Evolutionary conservation across 2,888 invertebrate species (phyloP).

Genomic region (Heliconius cydno): DNA sequence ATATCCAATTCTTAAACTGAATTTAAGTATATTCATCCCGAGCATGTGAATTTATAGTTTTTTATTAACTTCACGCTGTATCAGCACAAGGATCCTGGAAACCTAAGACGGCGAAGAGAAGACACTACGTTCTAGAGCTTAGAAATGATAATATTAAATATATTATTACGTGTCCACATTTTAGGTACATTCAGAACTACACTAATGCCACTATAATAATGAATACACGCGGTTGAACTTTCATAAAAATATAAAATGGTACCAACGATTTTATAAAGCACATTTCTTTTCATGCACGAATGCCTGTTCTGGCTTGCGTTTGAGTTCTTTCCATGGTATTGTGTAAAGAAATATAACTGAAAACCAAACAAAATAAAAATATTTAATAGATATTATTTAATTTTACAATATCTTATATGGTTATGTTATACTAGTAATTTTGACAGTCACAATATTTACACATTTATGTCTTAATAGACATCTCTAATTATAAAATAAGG

Average conservation of each 20-base stretch:
- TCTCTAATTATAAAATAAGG: not conserved
- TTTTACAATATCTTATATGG: not conserved
- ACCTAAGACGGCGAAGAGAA: no score
- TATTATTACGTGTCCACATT: no score
- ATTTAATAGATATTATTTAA: not conserved
- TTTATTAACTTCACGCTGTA: no score
- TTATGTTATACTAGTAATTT: not conserved
- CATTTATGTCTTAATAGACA: not conserved
- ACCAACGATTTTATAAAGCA: constrained; percentile 29
- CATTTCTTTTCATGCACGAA: constrained; percentile 26
- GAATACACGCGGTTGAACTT: not conserved
- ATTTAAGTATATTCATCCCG: not conserved
- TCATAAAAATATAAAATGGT: constrained; percentile 13
- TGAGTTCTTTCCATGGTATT: not conserved
- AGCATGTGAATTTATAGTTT: no score
- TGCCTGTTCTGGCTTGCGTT: constrained; percentile 3
- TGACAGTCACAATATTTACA: not conserved
- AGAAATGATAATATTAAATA: no score
- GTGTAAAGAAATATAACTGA: constrained; percentile 4
- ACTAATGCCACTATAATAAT: not conserved
- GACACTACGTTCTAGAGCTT: no score
- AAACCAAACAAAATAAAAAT: not conserved
- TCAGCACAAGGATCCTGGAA: no score
- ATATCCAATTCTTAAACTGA: not conserved
- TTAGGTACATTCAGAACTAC: not conserved